These are phyloP conservation scores for Argyra leucocephala DNA, from an alignment of 2,888 invertebrate species.

Conservation along the genomic window DNA sequence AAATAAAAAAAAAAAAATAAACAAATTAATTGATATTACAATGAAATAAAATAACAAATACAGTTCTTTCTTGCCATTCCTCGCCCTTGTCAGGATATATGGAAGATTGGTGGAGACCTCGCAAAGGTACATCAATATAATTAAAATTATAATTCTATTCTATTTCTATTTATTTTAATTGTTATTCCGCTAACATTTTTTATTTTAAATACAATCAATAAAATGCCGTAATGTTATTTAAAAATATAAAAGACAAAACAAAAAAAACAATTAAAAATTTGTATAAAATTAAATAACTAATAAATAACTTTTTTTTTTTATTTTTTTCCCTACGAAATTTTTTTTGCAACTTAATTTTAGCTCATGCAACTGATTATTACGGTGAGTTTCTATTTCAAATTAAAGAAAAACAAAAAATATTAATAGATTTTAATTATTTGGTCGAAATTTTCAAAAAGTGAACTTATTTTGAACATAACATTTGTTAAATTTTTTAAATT, in stretches of 20 bases:
- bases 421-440: no score
- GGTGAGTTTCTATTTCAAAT: conserved; percentile 68
- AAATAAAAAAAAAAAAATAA: neutral
- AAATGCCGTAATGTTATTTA: no score
- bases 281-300: conserved; percentile 1
- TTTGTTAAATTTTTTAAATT: no score
- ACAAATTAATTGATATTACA: conserved; percentile 25
- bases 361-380: conserved; percentile 97
- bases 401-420: no score
- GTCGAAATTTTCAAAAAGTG: no score
- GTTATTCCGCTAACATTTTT: neutral
- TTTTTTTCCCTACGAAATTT: conserved; percentile 16
- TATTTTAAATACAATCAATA: no score
- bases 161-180: neutral
- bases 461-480: no score
- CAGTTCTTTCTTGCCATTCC: conserved; percentile 63
- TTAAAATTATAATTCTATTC: neutral
- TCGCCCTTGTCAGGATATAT: conserved; percentile 93
- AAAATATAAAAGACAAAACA: neutral
- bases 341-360: conserved; percentile 45
- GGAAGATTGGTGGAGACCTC: conserved; percentile 96
- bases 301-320: neutral
- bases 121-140: conserved; percentile 77
- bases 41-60: conserved; percentile 46
- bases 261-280: neutral